These are phyloP conservation scores for Typhlomys cinereus DNA, from an alignment of 2,113 vertebrate genomes.

Conservation along the genomic window DNA sequence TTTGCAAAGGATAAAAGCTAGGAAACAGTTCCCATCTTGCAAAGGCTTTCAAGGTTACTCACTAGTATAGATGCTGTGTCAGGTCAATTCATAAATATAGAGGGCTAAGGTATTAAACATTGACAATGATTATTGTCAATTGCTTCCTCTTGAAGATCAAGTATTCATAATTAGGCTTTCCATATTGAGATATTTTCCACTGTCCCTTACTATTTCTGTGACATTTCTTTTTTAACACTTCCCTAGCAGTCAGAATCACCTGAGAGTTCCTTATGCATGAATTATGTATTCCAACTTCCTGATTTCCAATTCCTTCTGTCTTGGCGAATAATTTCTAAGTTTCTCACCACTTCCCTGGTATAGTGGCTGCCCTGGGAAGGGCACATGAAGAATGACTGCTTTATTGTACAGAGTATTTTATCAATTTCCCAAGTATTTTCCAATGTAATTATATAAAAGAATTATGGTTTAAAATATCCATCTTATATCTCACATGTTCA, in stretches of 20 bases:
- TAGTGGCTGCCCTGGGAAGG: not conserved
- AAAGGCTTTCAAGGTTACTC: not conserved
- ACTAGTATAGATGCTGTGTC: not conserved
- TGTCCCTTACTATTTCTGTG: not conserved
- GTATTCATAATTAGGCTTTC: not conserved
- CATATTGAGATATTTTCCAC: not conserved
- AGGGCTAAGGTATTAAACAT: not conserved
- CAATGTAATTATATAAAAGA: not conserved
- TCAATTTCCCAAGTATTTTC: not conserved
- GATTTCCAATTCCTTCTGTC: not conserved
- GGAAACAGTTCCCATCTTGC: not conserved
- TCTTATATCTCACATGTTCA: not conserved
- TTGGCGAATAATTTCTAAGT: not conserved
- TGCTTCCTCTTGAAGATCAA: not conserved
- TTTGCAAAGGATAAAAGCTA: not conserved
- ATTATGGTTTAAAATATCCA: not conserved
- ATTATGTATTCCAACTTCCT: not conserved
- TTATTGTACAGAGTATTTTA: not conserved
- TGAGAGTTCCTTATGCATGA: not conserved
- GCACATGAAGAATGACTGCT: not conserved
- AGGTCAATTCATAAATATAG: not conserved
- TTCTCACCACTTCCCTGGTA: not conserved
- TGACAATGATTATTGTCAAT: not conserved
- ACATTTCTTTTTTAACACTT: not conserved
- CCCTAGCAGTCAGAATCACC: not conserved